phyloP scores from a whole-genome alignment of 37 sponge, comb jelly and placozoan species.

The Halichondria panicea region DNA sequence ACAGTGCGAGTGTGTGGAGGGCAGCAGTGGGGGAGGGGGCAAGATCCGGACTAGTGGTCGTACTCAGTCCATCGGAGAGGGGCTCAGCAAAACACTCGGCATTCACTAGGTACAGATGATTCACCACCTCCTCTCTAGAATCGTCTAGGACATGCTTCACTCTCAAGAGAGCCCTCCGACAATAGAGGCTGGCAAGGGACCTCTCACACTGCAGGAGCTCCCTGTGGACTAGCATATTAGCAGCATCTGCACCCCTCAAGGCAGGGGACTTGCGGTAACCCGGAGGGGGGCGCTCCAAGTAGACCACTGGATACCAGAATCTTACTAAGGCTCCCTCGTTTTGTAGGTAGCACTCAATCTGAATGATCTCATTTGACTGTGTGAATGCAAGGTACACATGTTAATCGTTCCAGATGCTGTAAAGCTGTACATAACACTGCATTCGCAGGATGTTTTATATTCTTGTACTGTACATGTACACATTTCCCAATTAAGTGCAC shows the following conservation, averaged over 20 bases:
- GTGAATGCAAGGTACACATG: background rate
- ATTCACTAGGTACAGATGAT: slow-evolving; percentile 29
- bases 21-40: slow-evolving; percentile 17
- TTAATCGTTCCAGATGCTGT: background rate
- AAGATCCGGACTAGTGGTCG: slow-evolving; percentile 47
- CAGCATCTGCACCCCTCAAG: slow-evolving; percentile 67
- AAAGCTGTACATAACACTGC: background rate
- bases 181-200: slow-evolving; percentile 65
- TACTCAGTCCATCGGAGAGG: slow-evolving; percentile 26
- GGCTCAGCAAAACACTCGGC: slow-evolving; percentile 52
- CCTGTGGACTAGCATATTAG: slow-evolving; percentile 65
- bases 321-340: slow-evolving; percentile 91
- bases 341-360: slow-evolving; percentile 93
- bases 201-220: slow-evolving; percentile 73
- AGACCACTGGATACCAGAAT: slow-evolving; percentile 93
- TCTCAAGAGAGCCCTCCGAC: slow-evolving; percentile 64
- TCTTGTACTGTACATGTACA: too few relatives aligned
- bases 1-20: slow-evolving; percentile 23
- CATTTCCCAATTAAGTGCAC: too few relatives aligned
- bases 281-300: slow-evolving; percentile 84
- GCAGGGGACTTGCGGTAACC: slow-evolving; percentile 75
- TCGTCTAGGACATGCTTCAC: background rate
- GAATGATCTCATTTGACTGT: slow-evolving; percentile 82
- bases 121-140: background rate
- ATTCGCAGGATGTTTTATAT: too few relatives aligned